These are phyloP conservation scores for Hanleya hanleyi DNA, from an alignment of 2,888 invertebrate species.

Conservation along the genomic window DNA sequence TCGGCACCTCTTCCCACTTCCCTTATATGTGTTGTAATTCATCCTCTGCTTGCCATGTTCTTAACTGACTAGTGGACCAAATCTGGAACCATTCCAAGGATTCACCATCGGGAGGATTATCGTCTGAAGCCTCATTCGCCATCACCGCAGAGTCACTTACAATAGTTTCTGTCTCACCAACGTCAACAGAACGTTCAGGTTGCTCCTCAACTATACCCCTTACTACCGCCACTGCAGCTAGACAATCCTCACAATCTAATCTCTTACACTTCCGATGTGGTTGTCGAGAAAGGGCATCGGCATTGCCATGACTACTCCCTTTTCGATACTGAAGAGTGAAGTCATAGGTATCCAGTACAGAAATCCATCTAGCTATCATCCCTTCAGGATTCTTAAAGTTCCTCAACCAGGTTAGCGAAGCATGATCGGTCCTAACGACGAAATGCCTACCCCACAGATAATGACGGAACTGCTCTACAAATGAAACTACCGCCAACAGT, in stretches of 20 bases:
- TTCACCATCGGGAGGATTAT: no score
- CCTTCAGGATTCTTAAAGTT: conserved; percentile 35
- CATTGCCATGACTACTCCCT: conserved; percentile 24
- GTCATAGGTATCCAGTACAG: conserved; percentile 20
- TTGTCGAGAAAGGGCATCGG: conserved; percentile 22
- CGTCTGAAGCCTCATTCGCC: background rate
- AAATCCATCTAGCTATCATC: conserved; percentile 30
- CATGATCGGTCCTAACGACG: conserved; percentile 45
- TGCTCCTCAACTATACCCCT: no score
- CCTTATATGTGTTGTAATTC: no score
- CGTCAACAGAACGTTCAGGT: background rate
- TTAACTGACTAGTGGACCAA: background rate
- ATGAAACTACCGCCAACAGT: conserved; percentile 35
- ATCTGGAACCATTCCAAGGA: background rate
- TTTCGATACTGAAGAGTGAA: conserved; percentile 25
- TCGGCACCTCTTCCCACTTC: no score
- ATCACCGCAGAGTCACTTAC: background rate
- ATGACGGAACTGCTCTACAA: conserved; percentile 42
- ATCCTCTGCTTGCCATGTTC: background rate
- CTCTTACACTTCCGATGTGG: conserved; percentile 11
- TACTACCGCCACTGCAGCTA: background rate
- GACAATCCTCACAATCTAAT: background rate
- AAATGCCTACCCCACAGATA: conserved; percentile 41
- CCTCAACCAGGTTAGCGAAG: conserved; percentile 37
- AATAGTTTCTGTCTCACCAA: background rate